Evolutionary conservation across 2,888 invertebrate genomes (phyloP).

Genomic region (Oeneis ivallda): DNA sequence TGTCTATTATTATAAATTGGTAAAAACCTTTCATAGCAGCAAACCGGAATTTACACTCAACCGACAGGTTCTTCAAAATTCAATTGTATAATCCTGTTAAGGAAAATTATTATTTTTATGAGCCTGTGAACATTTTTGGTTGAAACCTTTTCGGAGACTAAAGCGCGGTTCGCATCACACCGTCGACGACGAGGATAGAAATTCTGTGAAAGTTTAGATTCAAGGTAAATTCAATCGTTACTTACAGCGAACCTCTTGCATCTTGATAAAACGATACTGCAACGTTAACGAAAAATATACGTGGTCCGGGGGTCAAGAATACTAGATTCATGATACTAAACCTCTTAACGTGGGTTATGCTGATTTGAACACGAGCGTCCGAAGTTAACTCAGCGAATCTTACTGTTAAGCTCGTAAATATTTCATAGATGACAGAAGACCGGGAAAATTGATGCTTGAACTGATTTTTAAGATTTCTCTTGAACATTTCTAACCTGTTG

Average conservation of each 20-base stretch:
- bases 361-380: background rate
- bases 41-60: background rate
- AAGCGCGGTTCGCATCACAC: background rate
- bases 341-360: background rate
- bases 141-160: constrained; percentile 2
- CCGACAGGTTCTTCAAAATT: background rate
- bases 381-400: background rate
- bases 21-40: constrained; percentile 14
- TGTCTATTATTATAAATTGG: background rate
- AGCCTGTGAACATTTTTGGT: background rate
- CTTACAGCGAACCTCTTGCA: constrained; percentile 1
- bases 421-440: background rate
- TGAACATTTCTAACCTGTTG: background rate
- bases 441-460: background rate
- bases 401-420: background rate
- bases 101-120: background rate
- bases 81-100: background rate
- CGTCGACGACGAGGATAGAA: background rate
- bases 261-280: constrained; percentile 1
- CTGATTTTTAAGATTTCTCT: background rate
- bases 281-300: background rate
- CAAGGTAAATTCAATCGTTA: background rate
- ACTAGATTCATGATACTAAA: background rate
- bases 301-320: background rate
- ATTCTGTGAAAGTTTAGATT: background rate